A percentile compares a stretch with the other conserved stretches of the same genome.
Evolutionary conservation across 2,113 vertebrate species (phyloP).

Genomic region (Labeo rohita): DNA sequence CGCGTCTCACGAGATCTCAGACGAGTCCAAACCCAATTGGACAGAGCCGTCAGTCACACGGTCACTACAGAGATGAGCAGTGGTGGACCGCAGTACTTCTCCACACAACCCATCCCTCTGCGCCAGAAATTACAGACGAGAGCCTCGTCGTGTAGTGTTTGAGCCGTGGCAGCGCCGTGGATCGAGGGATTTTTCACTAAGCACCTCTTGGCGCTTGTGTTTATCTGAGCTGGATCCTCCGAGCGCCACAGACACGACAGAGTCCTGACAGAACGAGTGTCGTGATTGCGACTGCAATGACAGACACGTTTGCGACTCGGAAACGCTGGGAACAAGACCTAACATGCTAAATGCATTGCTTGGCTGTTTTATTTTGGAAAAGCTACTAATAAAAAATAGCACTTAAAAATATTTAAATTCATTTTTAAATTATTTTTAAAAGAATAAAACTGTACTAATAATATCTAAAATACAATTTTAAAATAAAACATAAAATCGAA

Average conservation of each 20-base stretch:
- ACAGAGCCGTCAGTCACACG: slow-evolving; percentile 37
- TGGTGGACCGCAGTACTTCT: slow-evolving; percentile 23
- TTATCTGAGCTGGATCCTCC: slow-evolving; percentile 43
- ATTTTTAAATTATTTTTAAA: not conserved
- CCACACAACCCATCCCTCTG: slow-evolving; percentile 26
- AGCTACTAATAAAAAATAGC: not conserved
- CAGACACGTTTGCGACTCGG: not conserved
- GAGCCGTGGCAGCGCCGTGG: slow-evolving; percentile 16
- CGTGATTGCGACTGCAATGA: not conserved
- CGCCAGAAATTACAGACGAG: slow-evolving; percentile 48
- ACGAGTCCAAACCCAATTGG: slow-evolving; percentile 34
- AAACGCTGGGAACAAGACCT: not conserved
- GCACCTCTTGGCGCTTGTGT: slow-evolving; percentile 47
- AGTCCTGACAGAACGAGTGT: not conserved
- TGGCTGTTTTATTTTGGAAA: not conserved
- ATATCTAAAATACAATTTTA: too few relatives aligned
- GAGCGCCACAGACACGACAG: slow-evolving; percentile 1
- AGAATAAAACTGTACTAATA: too few relatives aligned
- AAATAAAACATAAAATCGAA: not conserved
- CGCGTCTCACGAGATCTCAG: not conserved
- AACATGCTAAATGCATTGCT: not conserved
- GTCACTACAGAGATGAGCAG: slow-evolving; percentile 42
- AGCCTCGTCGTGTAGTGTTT: slow-evolving; percentile 15
- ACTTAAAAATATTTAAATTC: not conserved
- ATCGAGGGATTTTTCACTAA: slow-evolving; percentile 28